phyloP scores from a whole-genome alignment of 35 echinoderm and acorn worm species.

The Acanthaster planci region DNA sequence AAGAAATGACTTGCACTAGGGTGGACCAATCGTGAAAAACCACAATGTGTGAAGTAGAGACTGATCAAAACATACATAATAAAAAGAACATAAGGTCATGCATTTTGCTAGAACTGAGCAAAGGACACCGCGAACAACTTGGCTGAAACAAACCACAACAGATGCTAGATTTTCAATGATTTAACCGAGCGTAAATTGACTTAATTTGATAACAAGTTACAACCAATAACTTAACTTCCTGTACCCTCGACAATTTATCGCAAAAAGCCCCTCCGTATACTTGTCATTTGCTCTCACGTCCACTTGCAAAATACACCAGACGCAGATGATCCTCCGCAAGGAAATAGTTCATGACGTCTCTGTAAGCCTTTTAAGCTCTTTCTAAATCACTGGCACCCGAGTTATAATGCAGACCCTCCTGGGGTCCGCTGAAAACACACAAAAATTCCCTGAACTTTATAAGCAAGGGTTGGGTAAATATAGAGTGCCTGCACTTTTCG shows the following conservation, averaged over 20 bases:
- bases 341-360: neutral
- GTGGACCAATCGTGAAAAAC: no score
- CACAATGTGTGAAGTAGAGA: no score
- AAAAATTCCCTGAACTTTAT: no score
- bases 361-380: neutral
- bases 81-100: no score
- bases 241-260: neutral
- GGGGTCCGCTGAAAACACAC: neutral
- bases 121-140: no score
- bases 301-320: conserved; percentile 14
- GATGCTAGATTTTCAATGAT: neutral
- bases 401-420: conserved; percentile 8
- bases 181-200: conserved; percentile 7
- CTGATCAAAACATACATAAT: no score
- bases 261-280: neutral
- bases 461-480: no score
- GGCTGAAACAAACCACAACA: no score
- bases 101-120: no score
- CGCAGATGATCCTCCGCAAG: neutral
- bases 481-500: no score
- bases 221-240: conserved; percentile 8
- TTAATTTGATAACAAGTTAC: conserved; percentile 17
- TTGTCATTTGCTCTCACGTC: conserved; percentile 22
- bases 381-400: conserved; percentile 4
- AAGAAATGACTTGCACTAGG: no score